A percentile compares a stretch with the other conserved stretches of the same genome.
Evolutionary conservation across 2,797 vertebrate species (phyloP).

Genomic region (Gymnothorax reevesii): DNA sequence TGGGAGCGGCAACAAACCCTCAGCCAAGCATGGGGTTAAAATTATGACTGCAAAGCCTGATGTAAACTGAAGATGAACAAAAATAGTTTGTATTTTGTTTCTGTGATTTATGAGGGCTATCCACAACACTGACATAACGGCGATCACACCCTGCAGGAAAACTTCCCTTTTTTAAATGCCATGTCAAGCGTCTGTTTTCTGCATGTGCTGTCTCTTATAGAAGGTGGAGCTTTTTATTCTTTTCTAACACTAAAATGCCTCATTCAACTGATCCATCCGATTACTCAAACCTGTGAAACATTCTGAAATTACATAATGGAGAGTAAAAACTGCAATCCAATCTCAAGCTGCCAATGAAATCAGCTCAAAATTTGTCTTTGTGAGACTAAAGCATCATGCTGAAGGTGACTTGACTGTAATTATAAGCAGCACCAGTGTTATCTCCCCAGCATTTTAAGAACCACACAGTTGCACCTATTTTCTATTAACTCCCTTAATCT

Average conservation of each 20-base stretch:
- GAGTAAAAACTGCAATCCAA: not conserved
- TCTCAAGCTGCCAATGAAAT: not conserved
- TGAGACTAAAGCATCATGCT: not conserved
- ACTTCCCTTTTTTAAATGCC: not conserved
- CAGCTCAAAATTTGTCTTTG: not conserved
- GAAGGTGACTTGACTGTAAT: not conserved
- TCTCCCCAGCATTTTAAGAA: not conserved
- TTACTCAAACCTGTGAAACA: not conserved
- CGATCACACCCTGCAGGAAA: not conserved
- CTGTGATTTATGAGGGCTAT: not conserved
- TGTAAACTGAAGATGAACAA: not conserved
- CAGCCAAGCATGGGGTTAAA: not conserved
- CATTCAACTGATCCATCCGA: not conserved
- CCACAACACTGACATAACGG: not conserved
- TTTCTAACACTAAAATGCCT: not conserved
- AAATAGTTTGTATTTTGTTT: constrained; percentile 1
- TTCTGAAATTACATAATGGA: not conserved
- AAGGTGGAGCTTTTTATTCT: not conserved
- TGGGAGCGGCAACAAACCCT: not conserved
- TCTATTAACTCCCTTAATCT: not conserved
- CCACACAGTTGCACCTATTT: not conserved
- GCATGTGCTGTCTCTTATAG: not conserved
- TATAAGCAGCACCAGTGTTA: not conserved
- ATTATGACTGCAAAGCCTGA: not conserved
- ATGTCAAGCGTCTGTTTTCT: not conserved